A percentile compares a stretch with the other conserved stretches of the same genome.
phyloP scores from a whole-genome alignment of 37 sponge, comb jelly and placozoan species.

The Eunapius fragilis region DNA sequence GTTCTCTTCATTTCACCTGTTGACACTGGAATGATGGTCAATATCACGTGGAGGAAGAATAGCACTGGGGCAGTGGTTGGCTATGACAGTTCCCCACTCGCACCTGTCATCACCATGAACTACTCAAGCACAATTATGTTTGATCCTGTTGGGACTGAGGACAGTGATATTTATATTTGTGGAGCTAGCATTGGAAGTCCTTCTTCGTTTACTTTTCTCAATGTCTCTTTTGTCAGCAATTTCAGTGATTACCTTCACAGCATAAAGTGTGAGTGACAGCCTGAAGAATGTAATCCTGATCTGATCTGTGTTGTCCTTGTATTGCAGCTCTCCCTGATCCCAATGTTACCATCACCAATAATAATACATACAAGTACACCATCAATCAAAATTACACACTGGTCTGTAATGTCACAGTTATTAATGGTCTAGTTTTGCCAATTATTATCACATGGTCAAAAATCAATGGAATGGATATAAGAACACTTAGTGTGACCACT shows the following conservation, averaged over 20 bases:
- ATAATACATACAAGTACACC: not conserved
- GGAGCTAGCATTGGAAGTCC: not conserved
- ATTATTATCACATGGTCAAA: not conserved
- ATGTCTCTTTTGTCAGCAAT: not conserved
- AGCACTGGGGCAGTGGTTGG: not conserved
- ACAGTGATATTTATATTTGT: slow-evolving; percentile 7
- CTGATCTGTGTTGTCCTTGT: not conserved
- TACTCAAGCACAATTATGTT: not conserved
- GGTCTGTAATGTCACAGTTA: not conserved
- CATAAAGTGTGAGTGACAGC: not conserved
- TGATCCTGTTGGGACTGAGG: slow-evolving; percentile 1
- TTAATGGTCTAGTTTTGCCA: not conserved
- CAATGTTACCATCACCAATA: not conserved
- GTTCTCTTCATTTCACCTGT: not conserved
- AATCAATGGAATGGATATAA: not conserved
- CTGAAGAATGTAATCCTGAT: not conserved
- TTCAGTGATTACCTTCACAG: not conserved
- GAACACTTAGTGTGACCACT: not conserved
- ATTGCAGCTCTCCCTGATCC: not conserved
- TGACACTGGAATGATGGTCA: slow-evolving; percentile 21
- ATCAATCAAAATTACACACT: not conserved
- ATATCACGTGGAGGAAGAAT: slow-evolving; percentile 6
- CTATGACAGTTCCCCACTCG: not conserved
- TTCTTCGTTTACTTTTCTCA: not conserved
- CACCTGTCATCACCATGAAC: not conserved